phyloP scores from a whole-genome alignment of 2,797 vertebrate species.

The Syngnathus rostellatus region DNA sequence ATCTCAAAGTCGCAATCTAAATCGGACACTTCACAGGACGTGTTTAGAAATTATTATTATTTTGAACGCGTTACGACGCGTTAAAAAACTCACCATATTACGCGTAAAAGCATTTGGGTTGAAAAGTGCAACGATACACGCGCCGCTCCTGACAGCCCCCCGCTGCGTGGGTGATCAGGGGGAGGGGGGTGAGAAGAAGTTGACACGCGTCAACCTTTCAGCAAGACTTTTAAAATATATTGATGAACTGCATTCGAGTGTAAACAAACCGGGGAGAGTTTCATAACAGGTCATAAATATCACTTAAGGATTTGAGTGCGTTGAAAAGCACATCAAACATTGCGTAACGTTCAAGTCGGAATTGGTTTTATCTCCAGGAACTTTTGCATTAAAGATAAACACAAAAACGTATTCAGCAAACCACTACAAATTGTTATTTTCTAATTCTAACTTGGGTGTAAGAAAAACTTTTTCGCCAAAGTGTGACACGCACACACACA shows the following conservation, averaged over 20 bases:
- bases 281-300: slow-evolving; percentile 4
- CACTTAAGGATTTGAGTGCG: neutral
- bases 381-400: no score
- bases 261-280: neutral
- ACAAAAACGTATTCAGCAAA: neutral
- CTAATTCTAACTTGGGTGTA: neutral
- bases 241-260: neutral
- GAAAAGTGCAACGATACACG: slow-evolving; percentile 58
- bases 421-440: neutral
- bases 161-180: neutral
- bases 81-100: slow-evolving; percentile 17
- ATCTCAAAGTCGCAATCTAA: neutral
- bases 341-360: neutral
- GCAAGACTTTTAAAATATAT: neutral
- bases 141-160: slow-evolving; percentile 35
- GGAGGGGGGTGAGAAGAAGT: neutral
- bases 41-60: neutral
- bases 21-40: neutral
- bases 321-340: neutral
- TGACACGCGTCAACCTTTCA: slow-evolving; percentile 5
- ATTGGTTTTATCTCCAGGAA: neutral
- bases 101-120: slow-evolving; percentile 43
- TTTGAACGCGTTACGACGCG: slow-evolving; percentile 1
- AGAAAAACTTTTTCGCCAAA: no score
- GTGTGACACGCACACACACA: neutral